Evolutionary conservation across 2,888 invertebrate species (phyloP).

Genomic region (Limenitis arthemis): DNA sequence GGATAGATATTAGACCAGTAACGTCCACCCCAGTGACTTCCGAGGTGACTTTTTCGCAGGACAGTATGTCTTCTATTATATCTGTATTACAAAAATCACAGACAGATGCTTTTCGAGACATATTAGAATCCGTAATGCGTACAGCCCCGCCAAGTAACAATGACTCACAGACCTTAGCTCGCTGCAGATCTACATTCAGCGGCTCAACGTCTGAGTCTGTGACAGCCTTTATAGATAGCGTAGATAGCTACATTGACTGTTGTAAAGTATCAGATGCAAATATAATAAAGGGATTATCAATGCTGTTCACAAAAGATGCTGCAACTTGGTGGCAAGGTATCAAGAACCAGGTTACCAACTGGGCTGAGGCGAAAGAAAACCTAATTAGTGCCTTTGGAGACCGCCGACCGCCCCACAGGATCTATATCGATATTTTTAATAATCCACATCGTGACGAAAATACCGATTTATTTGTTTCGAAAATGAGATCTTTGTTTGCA

Average conservation of each 20-base stretch:
- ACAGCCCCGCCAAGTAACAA: not conserved
- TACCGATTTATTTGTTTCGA: slow-evolving; percentile 17
- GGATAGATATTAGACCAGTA: too few species aligned
- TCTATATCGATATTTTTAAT: slow-evolving; percentile 16
- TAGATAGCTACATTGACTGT: not conserved
- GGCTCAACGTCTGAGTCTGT: not conserved
- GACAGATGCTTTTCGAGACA: too few species aligned
- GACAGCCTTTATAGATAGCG: not conserved
- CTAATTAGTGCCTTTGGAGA: slow-evolving; percentile 13
- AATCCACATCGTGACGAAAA: slow-evolving; percentile 8
- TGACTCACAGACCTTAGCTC: not conserved
- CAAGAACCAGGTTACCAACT: slow-evolving; percentile 3
- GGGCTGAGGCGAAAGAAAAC: slow-evolving; percentile 10
- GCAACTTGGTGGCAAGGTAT: slow-evolving; percentile 23
- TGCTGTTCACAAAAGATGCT: slow-evolving; percentile 16
- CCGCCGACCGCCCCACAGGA: slow-evolving; percentile 9
- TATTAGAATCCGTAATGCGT: too few species aligned
- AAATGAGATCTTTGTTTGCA: slow-evolving; percentile 13
- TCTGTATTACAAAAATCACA: too few species aligned
- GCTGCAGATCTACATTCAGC: not conserved
- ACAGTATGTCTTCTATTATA: too few species aligned
- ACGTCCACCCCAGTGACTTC: too few species aligned
- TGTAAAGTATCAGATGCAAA: not conserved
- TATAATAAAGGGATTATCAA: too few species aligned
- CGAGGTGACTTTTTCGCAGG: too few species aligned